These are phyloP conservation scores for Oryctes rhinoceros DNA, from an alignment of 1,140 invertebrate species.

Conservation along the genomic window DNA sequence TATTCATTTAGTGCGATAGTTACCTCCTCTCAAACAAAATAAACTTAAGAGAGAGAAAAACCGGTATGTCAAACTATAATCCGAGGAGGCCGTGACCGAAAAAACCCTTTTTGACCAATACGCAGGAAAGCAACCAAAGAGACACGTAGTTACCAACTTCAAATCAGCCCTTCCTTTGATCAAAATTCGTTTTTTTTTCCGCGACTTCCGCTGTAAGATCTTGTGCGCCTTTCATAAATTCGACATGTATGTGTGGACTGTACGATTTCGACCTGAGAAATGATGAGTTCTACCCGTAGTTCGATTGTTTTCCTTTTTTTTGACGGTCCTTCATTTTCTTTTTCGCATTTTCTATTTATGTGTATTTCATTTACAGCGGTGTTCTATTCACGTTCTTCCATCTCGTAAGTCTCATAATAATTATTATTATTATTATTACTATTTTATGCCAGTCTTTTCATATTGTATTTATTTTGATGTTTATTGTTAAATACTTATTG, in stretches of 20 bases:
- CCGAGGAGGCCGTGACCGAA: neutral
- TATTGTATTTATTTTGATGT: conserved; percentile 54
- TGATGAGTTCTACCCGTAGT: neutral
- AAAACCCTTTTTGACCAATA: neutral
- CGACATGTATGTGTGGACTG: neutral
- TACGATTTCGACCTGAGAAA: neutral
- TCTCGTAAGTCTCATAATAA: conserved; percentile 38
- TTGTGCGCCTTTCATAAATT: neutral
- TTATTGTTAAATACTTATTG: conserved; percentile 55
- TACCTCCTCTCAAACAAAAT: neutral
- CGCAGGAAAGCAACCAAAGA: conserved; percentile 5
- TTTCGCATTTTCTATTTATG: conserved; percentile 38
- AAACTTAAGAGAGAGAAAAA: neutral
- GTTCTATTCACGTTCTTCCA: conserved; percentile 39
- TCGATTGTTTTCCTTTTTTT: conserved; percentile 9
- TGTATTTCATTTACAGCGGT: conserved; percentile 36
- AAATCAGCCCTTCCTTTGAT: conserved; percentile 17
- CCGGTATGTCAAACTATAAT: too few relatives aligned
- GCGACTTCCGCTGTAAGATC: neutral
- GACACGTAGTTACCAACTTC: conserved; percentile 33
- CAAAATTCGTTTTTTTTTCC: conserved; percentile 22
- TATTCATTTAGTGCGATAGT: neutral
- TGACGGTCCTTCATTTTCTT: neutral
- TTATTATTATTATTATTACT: conserved; percentile 29
- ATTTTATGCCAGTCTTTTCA: conserved; percentile 47